phyloP scores from a whole-genome alignment of 2,113 vertebrate genomes.

The Hepsetus odoe region DNA sequence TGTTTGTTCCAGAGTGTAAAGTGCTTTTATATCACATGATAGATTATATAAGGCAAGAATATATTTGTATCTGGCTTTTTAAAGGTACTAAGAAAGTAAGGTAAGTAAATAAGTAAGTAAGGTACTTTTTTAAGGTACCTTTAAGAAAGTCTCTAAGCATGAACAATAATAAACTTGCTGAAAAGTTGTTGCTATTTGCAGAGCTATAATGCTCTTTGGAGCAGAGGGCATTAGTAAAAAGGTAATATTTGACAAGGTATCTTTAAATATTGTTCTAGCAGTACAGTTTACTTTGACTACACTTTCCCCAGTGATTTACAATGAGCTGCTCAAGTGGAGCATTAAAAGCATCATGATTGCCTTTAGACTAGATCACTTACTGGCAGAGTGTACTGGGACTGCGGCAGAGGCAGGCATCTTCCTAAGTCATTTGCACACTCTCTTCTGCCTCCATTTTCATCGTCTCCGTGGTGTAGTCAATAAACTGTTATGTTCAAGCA shows the following conservation, averaged over 20 bases:
- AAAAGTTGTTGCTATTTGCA: not conserved
- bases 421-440: conserved; percentile 7
- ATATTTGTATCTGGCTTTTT: too few species aligned
- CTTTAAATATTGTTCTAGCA: conserved; percentile 4
- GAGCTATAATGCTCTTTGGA: not conserved
- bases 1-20: too few species aligned
- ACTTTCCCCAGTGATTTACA: conserved; percentile 3
- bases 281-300: not conserved
- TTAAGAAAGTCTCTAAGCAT: too few species aligned
- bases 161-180: not conserved
- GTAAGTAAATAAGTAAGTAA: too few species aligned
- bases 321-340: conserved; percentile 39
- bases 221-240: not conserved
- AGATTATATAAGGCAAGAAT: too few species aligned
- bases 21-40: too few species aligned
- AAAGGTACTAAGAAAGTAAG: too few species aligned
- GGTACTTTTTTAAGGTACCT: too few species aligned
- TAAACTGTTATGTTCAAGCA: not conserved
- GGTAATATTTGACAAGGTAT: conserved; percentile 8
- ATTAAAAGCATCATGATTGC: conserved; percentile 31
- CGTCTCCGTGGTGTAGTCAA: not conserved
- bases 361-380: conserved; percentile 36
- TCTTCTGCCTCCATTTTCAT: conserved; percentile 9
- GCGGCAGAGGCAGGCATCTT: not conserved
- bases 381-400: not conserved